Conservation (phyloP, 30 jellyfish, hydroid and myxozoan species). For the Hydractinia echinata region DNA sequence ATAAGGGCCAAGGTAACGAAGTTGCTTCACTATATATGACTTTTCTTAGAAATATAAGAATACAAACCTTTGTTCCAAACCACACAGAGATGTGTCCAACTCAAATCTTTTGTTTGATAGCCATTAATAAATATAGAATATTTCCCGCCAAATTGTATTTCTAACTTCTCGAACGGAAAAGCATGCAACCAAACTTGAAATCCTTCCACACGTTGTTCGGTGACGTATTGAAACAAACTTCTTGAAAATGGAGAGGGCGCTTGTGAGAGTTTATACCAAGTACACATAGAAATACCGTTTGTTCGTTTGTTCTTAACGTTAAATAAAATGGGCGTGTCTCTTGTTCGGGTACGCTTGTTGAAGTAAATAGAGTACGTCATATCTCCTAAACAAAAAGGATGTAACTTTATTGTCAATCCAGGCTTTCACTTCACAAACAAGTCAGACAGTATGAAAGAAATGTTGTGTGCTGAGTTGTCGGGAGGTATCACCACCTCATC, state of each 20-base stretch:
- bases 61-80: slow-evolving; percentile 13
- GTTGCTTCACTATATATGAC: too few relatives aligned
- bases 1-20: too few relatives aligned
- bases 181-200: slow-evolving; percentile 18
- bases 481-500: too few relatives aligned
- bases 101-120: background rate
- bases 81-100: slow-evolving; percentile 9
- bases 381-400: background rate
- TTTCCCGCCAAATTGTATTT: slow-evolving; percentile 14
- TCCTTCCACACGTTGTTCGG: slow-evolving; percentile 7
- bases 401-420: background rate
- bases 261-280: slow-evolving; percentile 11
- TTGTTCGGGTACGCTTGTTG: slow-evolving; percentile 6
- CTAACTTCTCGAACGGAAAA: slow-evolving; percentile 4
- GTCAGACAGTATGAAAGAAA: too few relatives aligned
- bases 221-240: slow-evolving; percentile 9
- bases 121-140: slow-evolving; percentile 4
- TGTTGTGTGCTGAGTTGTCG: too few relatives aligned
- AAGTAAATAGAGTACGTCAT: background rate
- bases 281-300: slow-evolving; percentile 3
- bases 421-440: too few relatives aligned
- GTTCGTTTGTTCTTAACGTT: background rate
- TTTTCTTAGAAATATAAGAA: background rate
- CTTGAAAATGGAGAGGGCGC: slow-evolving; percentile 9
- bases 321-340: background rate